Conservation (phyloP, 2,888 invertebrate genomes). For the Andrena chrysosceles region DNA sequence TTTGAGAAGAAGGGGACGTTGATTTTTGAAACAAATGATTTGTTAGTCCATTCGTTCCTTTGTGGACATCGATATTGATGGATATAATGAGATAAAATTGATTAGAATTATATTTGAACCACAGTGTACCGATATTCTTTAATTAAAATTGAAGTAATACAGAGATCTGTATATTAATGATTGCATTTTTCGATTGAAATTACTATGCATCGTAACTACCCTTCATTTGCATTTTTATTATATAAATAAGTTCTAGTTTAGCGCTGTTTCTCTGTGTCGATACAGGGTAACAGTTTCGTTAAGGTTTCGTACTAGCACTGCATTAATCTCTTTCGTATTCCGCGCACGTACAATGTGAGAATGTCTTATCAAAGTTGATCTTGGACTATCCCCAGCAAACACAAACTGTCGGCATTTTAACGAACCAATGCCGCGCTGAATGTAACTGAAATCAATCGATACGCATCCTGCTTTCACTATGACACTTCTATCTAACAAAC, state of each 20-base stretch:
- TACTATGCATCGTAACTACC: too few relatives aligned
- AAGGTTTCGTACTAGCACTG: constrained; percentile 9
- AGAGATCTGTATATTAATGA: too few relatives aligned
- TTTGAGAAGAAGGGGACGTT: too few relatives aligned
- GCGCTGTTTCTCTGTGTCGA: neutral
- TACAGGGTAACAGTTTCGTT: constrained; percentile 9
- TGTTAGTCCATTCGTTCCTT: too few relatives aligned
- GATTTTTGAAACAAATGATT: too few relatives aligned
- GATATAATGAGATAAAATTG: too few relatives aligned
- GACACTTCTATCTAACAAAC: constrained; percentile 30
- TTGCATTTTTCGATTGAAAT: too few relatives aligned
- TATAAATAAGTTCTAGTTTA: neutral
- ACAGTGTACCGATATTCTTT: too few relatives aligned
- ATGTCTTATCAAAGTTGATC: constrained; percentile 61
- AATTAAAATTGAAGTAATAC: too few relatives aligned
- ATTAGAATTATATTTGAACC: too few relatives aligned
- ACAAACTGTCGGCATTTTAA: constrained; percentile 62
- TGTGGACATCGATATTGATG: too few relatives aligned
- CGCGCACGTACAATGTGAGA: constrained; percentile 45
- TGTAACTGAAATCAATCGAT: constrained; percentile 58
- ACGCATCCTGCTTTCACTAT: constrained; percentile 1
- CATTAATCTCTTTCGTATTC: constrained; percentile 23
- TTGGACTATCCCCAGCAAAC: constrained; percentile 60
- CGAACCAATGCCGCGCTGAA: constrained; percentile 47
- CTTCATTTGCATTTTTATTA: too few relatives aligned